Evolutionary conservation across 2,797 vertebrate species (phyloP), one percentile per base, ranked within the genome.

Genomic region (Emydoidea blandingii): DNA sequence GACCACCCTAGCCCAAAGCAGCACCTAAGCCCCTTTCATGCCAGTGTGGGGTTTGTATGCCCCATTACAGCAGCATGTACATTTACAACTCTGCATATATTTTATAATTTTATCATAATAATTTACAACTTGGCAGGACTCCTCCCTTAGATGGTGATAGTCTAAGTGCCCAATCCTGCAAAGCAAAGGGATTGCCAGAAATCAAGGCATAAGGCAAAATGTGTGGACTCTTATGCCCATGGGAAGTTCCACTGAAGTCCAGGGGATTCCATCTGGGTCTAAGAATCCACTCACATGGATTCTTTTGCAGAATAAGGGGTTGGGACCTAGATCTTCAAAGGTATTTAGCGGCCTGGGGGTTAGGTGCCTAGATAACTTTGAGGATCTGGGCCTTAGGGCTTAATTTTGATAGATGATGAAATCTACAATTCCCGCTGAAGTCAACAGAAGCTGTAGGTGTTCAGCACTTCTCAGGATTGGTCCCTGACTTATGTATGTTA

Each of bases 401-500:
- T 81, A 78, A 25, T 23, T 90, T 50, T 78, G 54, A 49, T 88
- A 88, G 90, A 57, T 84, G 87, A 84, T 88, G 79, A 85, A 68
- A 93, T 80, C 57, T 85, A 88, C 80, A 34, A 92, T 78, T 52
- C 78, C 89, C 86, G 86, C 89, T 87, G 25, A 57, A 88, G 86
- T 54, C 93, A 57, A 59, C 79, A 86, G 81, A 68, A 96, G 83
- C 72, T 49, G 31, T 16, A 87, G 89, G 91, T 94, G 57, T 87
- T 95, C 82, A 94, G 91, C 86, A 0, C 89, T 92, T 92, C 88
- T 54, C 80, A 88, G 87, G 86, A 94, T 90, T 53, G 93, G 49
- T 81, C 62, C 78, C 96, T 93, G 89, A 94, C 94, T 97, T 94
- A 52, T 87, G 82, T 92, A 87, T 83, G 94, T 94, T 95, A 95